These are phyloP conservation scores for Embiotoca jacksoni DNA, from an alignment of 2,113 vertebrate genomes.

Conservation along the genomic window DNA sequence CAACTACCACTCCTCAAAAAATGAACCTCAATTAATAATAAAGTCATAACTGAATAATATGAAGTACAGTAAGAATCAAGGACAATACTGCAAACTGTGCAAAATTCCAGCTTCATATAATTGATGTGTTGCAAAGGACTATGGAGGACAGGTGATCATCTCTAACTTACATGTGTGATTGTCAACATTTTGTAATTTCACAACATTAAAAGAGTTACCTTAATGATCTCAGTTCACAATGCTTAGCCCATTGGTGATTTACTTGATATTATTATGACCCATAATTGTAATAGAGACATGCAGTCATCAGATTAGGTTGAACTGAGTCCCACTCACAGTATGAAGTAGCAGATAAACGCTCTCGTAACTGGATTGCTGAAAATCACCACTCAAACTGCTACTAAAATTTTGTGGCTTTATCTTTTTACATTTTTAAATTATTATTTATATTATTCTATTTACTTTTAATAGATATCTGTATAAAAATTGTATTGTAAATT, in stretches of 20 bases:
- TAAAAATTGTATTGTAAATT: not conserved
- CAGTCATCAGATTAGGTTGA: not conserved
- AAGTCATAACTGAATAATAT: too few relatives aligned
- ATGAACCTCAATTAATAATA: too few relatives aligned
- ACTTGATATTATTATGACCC: not conserved
- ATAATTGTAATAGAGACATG: constrained; percentile 1
- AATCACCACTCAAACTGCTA: constrained; percentile 7
- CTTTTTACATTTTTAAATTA: not conserved
- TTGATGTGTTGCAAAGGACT: not conserved
- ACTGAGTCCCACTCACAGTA: not conserved
- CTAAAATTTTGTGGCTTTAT: constrained; percentile 9
- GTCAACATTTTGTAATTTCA: not conserved
- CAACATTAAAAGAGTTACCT: not conserved
- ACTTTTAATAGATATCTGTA: not conserved
- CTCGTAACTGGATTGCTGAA: constrained; percentile 4
- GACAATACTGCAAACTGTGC: not conserved
- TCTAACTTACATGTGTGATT: not conserved
- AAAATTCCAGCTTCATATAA: not conserved
- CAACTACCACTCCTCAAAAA: too few relatives aligned
- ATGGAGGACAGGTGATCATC: not conserved
- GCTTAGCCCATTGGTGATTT: not conserved
- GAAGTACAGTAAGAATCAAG: not conserved
- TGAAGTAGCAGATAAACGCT: constrained; percentile 21
- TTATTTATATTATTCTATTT: not conserved
- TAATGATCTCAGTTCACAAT: not conserved